A percentile compares a stretch with the other conserved stretches of the same genome.
Conservation (phyloP, 1,140 invertebrate genomes). For the Eupristina koningsbergeri region DNA sequence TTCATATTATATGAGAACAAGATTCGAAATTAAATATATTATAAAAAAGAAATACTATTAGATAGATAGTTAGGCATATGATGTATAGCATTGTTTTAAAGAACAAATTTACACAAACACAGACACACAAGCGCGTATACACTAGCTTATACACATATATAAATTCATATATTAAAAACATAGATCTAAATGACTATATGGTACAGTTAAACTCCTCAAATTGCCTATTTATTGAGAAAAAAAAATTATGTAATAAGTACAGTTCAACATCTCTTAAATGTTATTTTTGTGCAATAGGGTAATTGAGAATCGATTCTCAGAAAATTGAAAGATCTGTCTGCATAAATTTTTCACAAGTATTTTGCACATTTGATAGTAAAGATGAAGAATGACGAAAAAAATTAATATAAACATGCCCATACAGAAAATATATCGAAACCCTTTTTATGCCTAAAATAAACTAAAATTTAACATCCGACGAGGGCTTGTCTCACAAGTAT, state of each 20-base stretch:
- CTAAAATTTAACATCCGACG: conserved; percentile 50
- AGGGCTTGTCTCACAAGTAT: conserved; percentile 60
- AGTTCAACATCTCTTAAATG: conserved; percentile 26
- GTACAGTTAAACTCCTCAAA: conserved; percentile 46
- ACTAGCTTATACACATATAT: conserved; percentile 54
- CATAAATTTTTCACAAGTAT: conserved; percentile 71
- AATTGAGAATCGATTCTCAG: conserved; percentile 16
- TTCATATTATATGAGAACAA: conserved; percentile 67
- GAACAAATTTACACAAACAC: conserved; percentile 51
- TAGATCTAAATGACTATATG: conserved; percentile 42
- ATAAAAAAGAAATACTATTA: conserved; percentile 61
- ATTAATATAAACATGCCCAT: conserved; percentile 52
- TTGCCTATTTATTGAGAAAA: conserved; percentile 30
- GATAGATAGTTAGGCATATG: conserved; percentile 65
- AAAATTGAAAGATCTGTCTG: conserved; percentile 50
- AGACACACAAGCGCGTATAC: conserved; percentile 1
- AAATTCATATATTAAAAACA: conserved; percentile 51
- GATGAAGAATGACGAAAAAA: conserved; percentile 43
- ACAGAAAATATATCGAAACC: conserved; percentile 58
- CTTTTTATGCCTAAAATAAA: conserved; percentile 57
- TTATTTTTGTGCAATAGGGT: conserved; percentile 38
- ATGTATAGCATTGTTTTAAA: conserved; percentile 69
- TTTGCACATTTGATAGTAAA: conserved; percentile 72
- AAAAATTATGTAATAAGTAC: conserved; percentile 22
- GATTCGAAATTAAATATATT: conserved; percentile 67